Evolutionary conservation across 2,797 vertebrate species (phyloP).

Genomic region (Betta splendens): DNA sequence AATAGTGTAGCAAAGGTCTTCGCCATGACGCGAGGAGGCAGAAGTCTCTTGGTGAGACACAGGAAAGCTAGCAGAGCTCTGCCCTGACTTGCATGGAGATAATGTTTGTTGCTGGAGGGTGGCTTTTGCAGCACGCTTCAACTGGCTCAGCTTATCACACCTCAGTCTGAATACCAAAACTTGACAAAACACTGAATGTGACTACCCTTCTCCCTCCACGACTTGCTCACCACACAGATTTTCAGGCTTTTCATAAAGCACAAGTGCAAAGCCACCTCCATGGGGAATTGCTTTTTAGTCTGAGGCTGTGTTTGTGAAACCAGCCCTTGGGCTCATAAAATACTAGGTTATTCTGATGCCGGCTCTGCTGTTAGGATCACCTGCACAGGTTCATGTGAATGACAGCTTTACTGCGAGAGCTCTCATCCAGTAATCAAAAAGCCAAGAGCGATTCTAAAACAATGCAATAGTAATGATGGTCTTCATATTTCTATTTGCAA

Average conservation of each 20-base stretch:
- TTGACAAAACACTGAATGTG: conserved; percentile 49
- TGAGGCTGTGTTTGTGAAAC: conserved; percentile 20
- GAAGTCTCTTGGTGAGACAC: conserved; percentile 30
- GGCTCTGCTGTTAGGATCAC: conserved; percentile 7
- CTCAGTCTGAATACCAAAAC: conserved; percentile 71
- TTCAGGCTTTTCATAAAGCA: conserved; percentile 22
- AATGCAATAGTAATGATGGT: neutral
- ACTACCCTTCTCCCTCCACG: conserved; percentile 19
- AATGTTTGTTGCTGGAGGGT: conserved; percentile 70
- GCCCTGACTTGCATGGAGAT: conserved; percentile 78
- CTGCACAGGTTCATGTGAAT: conserved; percentile 22
- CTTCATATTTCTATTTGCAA: neutral
- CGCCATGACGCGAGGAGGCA: conserved; percentile 63
- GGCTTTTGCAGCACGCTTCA: conserved; percentile 74
- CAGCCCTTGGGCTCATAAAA: conserved; percentile 12
- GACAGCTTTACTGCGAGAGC: conserved; percentile 13
- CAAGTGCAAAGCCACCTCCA: conserved; percentile 16
- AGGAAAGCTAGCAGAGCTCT: conserved; percentile 62
- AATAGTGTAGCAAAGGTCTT: conserved; percentile 51
- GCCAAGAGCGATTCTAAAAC: neutral
- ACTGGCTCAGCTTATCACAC: conserved; percentile 74
- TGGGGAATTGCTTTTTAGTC: conserved; percentile 9
- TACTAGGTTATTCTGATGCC: conserved; percentile 11
- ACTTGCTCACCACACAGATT: conserved; percentile 17
- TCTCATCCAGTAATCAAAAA: conserved; percentile 8